Percentiles rank a stretch among this genome's conserved stretches.
phyloP scores from a whole-genome alignment of 1,140 invertebrate genomes.

The Ceratina australensis region DNA sequence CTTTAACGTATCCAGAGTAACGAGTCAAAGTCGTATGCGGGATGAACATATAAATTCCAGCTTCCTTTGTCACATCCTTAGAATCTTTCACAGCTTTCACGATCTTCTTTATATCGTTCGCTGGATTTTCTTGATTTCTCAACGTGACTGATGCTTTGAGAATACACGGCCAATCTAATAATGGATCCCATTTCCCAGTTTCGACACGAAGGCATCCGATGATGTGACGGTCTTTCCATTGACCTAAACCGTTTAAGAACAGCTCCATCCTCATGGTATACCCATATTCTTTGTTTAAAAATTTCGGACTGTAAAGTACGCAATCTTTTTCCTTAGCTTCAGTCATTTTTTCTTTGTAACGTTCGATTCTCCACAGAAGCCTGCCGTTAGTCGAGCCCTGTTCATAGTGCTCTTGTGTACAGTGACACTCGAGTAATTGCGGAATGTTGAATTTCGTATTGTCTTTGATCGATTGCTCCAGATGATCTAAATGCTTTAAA shows the following conservation, averaged over 20 bases:
- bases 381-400: constrained; percentile 77
- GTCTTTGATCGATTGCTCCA: constrained; percentile 62
- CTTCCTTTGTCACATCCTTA: constrained; percentile 79
- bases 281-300: constrained; percentile 85
- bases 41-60: constrained; percentile 86
- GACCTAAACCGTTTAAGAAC: constrained; percentile 85
- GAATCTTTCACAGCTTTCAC: constrained; percentile 78
- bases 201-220: constrained; percentile 84
- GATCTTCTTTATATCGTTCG: constrained; percentile 77
- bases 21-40: constrained; percentile 84
- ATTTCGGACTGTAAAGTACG: constrained; percentile 83
- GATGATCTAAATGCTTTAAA: constrained; percentile 52
- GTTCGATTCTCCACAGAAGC: constrained; percentile 85
- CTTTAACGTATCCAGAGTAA: constrained; percentile 82
- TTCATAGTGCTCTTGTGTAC: constrained; percentile 10
- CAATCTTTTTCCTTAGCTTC: constrained; percentile 83
- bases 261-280: constrained; percentile 85
- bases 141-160: constrained; percentile 82
- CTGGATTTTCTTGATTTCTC: constrained; percentile 81
- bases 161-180: constrained; percentile 85
- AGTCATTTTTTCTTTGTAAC: constrained; percentile 83
- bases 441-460: neutral
- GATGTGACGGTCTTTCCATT: constrained; percentile 86
- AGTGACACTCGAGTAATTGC: constrained; percentile 8
- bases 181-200: constrained; percentile 84